Conservation (phyloP, 1,140 invertebrate genomes). For the Homarus americanus region DNA sequence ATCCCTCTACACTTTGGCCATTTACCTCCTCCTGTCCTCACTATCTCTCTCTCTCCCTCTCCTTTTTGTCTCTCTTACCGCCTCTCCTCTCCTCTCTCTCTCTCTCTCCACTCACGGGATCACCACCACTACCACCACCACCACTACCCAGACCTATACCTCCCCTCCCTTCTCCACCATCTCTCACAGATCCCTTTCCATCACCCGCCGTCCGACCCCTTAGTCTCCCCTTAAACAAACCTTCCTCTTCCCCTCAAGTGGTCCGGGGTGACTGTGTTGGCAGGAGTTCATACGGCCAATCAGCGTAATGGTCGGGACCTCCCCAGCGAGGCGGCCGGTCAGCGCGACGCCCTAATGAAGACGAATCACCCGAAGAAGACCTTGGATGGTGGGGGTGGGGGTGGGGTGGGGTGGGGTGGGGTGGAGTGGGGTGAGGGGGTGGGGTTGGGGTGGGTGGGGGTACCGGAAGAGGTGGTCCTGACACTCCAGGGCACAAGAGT, state of each 20-base stretch:
- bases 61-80: background rate
- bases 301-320: background rate
- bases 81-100: background rate
- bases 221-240: background rate
- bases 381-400: background rate
- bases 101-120: background rate
- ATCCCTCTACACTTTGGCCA: conserved; percentile 19
- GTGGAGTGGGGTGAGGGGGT: too few relatives aligned
- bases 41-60: background rate
- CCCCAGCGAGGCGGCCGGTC: background rate
- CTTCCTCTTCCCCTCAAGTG: background rate
- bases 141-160: background rate
- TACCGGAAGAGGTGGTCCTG: too few relatives aligned
- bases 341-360: background rate
- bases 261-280: background rate
- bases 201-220: background rate
- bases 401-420: too few relatives aligned
- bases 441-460: too few relatives aligned
- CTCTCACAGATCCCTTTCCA: background rate
- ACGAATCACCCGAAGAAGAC: background rate
- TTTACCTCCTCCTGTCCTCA: too few relatives aligned
- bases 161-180: background rate
- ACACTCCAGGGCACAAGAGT: too few relatives aligned
- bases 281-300: background rate
- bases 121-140: background rate